Evolutionary conservation across 2,797 vertebrate species (phyloP).

Genomic region (Hipposideros larvatus): DNA sequence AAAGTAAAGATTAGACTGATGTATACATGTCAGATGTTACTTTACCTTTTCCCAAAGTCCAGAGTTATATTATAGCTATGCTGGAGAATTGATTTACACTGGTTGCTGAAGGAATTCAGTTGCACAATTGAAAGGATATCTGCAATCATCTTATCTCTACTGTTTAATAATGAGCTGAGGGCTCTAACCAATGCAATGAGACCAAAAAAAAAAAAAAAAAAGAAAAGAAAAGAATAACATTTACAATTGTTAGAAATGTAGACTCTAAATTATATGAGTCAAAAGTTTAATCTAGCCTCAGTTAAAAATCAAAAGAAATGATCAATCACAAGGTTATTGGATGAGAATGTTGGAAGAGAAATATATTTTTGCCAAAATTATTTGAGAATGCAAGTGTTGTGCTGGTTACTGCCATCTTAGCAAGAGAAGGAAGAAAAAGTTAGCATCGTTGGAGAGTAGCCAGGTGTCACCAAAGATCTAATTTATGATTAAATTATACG

Average conservation of each 20-base stretch:
- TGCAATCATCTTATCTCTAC: neutral
- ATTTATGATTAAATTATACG: neutral
- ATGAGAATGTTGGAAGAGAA: slow-evolving; percentile 2
- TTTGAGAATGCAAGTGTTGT: slow-evolving; percentile 21
- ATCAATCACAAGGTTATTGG: neutral
- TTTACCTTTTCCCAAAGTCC: neutral
- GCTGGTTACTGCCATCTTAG: neutral
- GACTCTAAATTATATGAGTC: neutral
- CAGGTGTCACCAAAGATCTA: slow-evolving; percentile 58
- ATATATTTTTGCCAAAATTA: neutral
- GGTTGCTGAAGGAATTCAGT: neutral
- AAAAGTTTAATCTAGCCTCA: neutral
- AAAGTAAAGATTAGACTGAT: neutral
- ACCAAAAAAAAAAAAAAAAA: neutral
- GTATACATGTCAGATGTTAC: neutral
- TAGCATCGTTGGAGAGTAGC: neutral
- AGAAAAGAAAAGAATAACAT: neutral
- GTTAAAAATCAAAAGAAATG: neutral
- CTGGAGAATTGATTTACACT: neutral
- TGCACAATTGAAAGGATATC: neutral
- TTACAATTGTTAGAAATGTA: neutral
- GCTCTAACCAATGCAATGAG: neutral
- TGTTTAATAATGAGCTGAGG: neutral
- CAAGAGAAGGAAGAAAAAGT: slow-evolving; percentile 53
- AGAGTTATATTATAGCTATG: neutral